Conservation (phyloP, 2,888 invertebrate genomes). For the Lasioglossum figueresi region DNA sequence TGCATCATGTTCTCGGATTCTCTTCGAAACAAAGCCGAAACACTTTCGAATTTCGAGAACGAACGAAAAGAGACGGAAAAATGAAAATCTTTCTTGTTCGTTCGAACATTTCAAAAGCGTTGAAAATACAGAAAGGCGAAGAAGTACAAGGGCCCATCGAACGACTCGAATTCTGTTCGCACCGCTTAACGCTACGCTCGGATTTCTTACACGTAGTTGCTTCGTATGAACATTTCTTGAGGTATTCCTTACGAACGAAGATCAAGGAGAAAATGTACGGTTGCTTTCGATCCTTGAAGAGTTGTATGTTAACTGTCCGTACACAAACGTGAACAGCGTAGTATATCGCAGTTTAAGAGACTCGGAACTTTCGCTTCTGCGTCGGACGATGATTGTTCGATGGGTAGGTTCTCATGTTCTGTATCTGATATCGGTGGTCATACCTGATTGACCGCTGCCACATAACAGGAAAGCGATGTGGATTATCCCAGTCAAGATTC, state of each 20-base stretch:
- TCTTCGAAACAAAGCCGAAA: conserved; percentile 30
- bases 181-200: conserved; percentile 32
- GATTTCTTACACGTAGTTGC: conserved; percentile 23
- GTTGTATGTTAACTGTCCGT: conserved; percentile 21
- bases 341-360: conserved; percentile 53
- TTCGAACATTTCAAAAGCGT: neutral
- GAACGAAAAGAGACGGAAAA: conserved; percentile 17
- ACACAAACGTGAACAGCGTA: conserved; percentile 31
- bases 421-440: conserved; percentile 56
- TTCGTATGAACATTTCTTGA: conserved; percentile 36
- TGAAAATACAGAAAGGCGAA: conserved; percentile 32
- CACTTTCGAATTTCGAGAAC: neutral
- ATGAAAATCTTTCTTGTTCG: conserved; percentile 20
- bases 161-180: conserved; percentile 61
- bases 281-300: conserved; percentile 14
- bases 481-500: conserved; percentile 77
- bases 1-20: conserved; percentile 61
- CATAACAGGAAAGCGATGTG: conserved; percentile 77
- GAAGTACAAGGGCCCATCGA: conserved; percentile 64
- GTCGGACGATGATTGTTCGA: conserved; percentile 35
- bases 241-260: conserved; percentile 46
- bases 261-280: neutral
- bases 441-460: conserved; percentile 64
- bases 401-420: conserved; percentile 45
- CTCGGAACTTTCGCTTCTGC: conserved; percentile 41